phyloP scores from a whole-genome alignment of 2,888 invertebrate genomes.

The Napeogenes inachia region DNA sequence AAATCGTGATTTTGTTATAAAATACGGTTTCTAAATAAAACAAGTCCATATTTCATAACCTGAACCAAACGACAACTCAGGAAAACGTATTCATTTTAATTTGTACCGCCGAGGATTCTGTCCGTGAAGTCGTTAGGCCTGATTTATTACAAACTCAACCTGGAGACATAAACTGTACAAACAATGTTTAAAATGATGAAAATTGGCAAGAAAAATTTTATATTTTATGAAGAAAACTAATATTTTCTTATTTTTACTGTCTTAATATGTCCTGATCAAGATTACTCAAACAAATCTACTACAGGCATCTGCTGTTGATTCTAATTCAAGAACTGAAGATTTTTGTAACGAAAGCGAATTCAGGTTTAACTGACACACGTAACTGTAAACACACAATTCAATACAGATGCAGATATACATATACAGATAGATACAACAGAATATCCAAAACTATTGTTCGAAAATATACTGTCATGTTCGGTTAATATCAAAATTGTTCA shows the following conservation, averaged over 20 bases:
- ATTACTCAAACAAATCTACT: background rate
- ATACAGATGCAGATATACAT: too few species aligned
- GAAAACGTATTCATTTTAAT: constrained; percentile 60
- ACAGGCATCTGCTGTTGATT: too few species aligned
- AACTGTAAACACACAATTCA: too few species aligned
- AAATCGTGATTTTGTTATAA: background rate
- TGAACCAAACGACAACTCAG: constrained; percentile 30
- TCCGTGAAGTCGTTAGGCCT: constrained; percentile 39
- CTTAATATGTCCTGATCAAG: background rate
- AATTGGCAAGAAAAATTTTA: background rate
- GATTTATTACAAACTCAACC: constrained; percentile 32
- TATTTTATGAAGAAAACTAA: background rate
- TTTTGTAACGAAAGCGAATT: too few species aligned
- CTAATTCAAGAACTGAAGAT: too few species aligned
- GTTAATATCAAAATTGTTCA: too few species aligned
- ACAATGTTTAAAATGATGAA: constrained; percentile 5
- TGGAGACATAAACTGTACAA: constrained; percentile 14
- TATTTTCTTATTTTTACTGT: background rate
- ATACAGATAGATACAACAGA: too few species aligned
- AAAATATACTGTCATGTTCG: too few species aligned
- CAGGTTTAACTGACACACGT: too few species aligned
- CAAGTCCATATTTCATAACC: background rate
- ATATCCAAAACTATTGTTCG: too few species aligned
- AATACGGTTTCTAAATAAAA: background rate
- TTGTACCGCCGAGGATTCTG: constrained; percentile 52